These are phyloP conservation scores for Rambutsinella grinnellia DNA, from an alignment of 2,888 invertebrate genomes.

Conservation along the genomic window DNA sequence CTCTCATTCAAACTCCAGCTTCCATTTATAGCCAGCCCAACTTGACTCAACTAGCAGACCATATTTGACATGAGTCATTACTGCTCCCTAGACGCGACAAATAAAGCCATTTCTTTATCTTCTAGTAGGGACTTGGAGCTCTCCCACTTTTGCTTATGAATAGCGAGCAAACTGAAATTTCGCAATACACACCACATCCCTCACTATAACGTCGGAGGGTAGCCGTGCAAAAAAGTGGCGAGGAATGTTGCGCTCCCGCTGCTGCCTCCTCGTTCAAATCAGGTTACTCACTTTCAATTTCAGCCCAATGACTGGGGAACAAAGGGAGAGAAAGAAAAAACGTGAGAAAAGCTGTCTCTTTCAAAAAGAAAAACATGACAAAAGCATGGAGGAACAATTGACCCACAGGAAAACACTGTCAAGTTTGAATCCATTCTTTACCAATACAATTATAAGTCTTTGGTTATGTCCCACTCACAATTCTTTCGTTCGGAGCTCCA, in stretches of 20 bases:
- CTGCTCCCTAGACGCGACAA: neutral
- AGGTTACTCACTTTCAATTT: constrained; percentile 33
- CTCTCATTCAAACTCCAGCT: constrained; percentile 26
- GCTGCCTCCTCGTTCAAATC: constrained; percentile 3
- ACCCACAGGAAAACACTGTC: constrained; percentile 44
- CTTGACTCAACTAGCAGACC: neutral
- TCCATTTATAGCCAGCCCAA: constrained; percentile 26
- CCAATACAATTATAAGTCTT: constrained; percentile 4
- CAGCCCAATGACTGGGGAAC: neutral
- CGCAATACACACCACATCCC: neutral
- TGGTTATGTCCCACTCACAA: too few relatives aligned
- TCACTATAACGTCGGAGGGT: too few relatives aligned
- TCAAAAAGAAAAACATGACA: neutral
- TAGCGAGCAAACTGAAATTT: neutral
- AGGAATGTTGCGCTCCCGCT: too few relatives aligned
- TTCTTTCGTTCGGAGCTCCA: neutral
- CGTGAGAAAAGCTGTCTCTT: neutral
- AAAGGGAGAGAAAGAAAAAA: neutral
- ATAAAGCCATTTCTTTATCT: neutral
- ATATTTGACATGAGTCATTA: constrained; percentile 22
- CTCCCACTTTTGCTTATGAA: neutral
- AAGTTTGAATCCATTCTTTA: constrained; percentile 29
- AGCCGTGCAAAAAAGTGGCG: too few relatives aligned
- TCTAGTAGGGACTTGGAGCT: neutral
- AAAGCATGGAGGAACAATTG: constrained; percentile 22